Conservation (phyloP, 2,797 vertebrate genomes). For the Sebastes melanostomus region DNA sequence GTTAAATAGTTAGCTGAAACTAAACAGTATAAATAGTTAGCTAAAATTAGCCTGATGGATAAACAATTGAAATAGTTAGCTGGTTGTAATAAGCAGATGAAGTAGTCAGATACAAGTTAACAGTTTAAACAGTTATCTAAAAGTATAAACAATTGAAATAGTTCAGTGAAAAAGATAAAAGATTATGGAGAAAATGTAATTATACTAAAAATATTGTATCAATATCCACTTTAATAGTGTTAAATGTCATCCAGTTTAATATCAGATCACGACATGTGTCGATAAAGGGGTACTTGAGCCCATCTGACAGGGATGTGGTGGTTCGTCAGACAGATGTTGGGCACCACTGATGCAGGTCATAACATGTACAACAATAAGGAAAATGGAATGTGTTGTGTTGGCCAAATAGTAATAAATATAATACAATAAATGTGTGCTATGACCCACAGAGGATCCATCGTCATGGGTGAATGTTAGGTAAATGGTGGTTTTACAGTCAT, state of each 20-base stretch:
- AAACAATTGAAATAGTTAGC: too few relatives aligned
- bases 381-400: not conserved
- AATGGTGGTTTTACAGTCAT: not conserved
- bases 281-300: not conserved
- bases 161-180: too few relatives aligned
- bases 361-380: not conserved
- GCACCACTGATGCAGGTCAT: not conserved
- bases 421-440: not conserved
- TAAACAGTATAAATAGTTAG: too few relatives aligned
- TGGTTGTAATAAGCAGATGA: too few relatives aligned
- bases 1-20: too few relatives aligned
- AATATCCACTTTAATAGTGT: not conserved
- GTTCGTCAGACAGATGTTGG: not conserved
- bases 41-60: too few relatives aligned
- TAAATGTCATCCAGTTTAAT: not conserved
- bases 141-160: too few relatives aligned
- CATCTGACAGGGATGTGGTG: not conserved
- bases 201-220: not conserved
- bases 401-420: not conserved
- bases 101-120: too few relatives aligned
- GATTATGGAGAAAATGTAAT: too few relatives aligned
- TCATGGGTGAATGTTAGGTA: conserved; percentile 13
- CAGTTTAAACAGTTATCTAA: too few relatives aligned
- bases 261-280: not conserved
- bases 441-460: conserved; percentile 10